Conservation (phyloP, 2,797 vertebrate genomes). For the Dipus sagitta region DNA sequence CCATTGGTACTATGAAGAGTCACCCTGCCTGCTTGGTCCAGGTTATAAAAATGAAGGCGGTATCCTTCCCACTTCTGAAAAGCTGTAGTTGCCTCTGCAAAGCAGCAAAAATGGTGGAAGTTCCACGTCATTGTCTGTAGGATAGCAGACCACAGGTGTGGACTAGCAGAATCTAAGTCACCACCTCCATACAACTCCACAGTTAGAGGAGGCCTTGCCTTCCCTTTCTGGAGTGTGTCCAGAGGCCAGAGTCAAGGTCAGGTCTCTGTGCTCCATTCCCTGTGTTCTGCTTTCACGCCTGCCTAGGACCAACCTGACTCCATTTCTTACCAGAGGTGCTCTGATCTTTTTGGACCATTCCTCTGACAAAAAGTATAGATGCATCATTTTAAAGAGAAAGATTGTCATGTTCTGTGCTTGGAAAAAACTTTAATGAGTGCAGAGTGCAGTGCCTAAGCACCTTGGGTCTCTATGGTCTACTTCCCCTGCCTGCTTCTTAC, state of each 20-base stretch:
- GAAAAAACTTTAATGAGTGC: neutral
- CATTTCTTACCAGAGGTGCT: neutral
- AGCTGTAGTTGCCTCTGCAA: neutral
- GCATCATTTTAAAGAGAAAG: constrained; percentile 26
- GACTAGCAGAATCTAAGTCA: neutral
- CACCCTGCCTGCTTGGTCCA: neutral
- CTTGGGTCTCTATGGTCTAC: neutral
- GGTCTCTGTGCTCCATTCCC: neutral
- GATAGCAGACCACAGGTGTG: neutral
- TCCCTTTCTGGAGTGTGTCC: neutral
- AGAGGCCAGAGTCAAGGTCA: neutral
- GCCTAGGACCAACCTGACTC: neutral
- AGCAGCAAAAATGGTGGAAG: neutral
- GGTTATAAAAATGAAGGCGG: neutral
- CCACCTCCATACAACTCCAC: neutral
- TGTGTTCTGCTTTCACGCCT: neutral
- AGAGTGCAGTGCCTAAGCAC: neutral
- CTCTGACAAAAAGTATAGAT: neutral
- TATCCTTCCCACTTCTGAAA: neutral
- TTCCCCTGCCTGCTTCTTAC: neutral
- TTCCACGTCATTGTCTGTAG: neutral
- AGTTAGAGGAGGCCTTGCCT: neutral
- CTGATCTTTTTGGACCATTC: neutral
- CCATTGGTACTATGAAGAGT: neutral
- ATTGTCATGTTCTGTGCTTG: constrained; percentile 51